phyloP scores from a whole-genome alignment of 1,140 invertebrate genomes.

The Temnothorax nylanderi region DNA sequence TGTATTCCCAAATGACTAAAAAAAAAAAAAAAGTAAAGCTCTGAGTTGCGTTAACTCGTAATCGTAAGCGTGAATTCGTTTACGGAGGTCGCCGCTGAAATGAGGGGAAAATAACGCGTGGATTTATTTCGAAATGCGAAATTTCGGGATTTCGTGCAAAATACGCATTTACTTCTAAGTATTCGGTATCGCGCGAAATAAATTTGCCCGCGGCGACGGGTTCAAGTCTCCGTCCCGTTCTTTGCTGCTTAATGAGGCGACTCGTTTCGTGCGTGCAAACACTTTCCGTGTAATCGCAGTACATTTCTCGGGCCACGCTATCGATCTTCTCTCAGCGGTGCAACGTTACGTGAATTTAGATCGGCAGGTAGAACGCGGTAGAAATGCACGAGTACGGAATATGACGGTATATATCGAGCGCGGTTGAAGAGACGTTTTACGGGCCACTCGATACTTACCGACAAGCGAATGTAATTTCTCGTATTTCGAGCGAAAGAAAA shows the following conservation, averaged over 20 bases:
- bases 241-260: neutral
- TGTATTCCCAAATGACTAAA: neutral
- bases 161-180: neutral
- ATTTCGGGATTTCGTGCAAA: neutral
- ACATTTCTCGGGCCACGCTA: constrained; percentile 16
- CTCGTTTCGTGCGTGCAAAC: constrained; percentile 28
- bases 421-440: constrained; percentile 8
- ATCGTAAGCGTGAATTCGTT: neutral
- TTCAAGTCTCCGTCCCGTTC: neutral
- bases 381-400: constrained; percentile 11
- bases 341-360: constrained; percentile 25
- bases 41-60: neutral
- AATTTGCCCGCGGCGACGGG: neutral
- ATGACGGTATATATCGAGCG: neutral
- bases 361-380: neutral
- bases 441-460: neutral
- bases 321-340: constrained; percentile 4
- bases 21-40: neutral
- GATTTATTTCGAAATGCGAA: neutral
- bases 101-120: neutral
- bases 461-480: neutral
- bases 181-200: neutral
- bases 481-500: neutral
- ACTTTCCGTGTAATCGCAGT: constrained; percentile 29
- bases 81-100: neutral